Evolutionary conservation across 2,113 vertebrate species (phyloP).

Genomic region (Corynorhinus townsendii): DNA sequence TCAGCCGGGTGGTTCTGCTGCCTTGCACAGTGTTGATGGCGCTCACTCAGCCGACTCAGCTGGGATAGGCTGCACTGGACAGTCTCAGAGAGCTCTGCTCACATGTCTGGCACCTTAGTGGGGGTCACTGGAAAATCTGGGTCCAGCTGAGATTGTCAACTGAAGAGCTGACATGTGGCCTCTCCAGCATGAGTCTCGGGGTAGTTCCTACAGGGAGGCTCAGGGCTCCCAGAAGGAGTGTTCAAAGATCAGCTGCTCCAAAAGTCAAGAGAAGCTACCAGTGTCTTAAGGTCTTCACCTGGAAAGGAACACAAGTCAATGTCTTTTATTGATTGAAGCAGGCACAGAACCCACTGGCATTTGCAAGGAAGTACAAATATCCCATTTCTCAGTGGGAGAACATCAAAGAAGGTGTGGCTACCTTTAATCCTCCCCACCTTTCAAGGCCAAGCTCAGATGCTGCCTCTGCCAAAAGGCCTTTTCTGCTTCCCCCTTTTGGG

Average conservation of each 20-base stretch:
- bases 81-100: not conserved
- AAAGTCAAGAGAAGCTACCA: not conserved
- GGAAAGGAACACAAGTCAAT: not conserved
- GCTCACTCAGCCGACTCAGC: not conserved
- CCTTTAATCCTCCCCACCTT: not conserved
- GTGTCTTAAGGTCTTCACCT: not conserved
- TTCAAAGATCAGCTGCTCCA: not conserved
- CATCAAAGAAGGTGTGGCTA: not conserved
- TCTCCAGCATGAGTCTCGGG: not conserved
- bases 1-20: not conserved
- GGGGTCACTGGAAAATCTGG: not conserved
- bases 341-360: not conserved
- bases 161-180: not conserved
- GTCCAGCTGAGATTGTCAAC: not conserved
- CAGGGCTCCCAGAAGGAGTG: not conserved
- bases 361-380: not conserved
- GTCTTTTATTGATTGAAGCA: not conserved
- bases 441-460: not conserved
- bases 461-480: not conserved
- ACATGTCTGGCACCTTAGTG: too few relatives aligned
- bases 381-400: not conserved
- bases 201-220: not conserved
- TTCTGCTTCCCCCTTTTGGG: not conserved
- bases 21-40: fast-evolving
- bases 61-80: not conserved